Percentiles rank a stretch among this genome's conserved stretches.
Conservation (phyloP, 2,888 invertebrate genomes). For the Aquatica leii region DNA sequence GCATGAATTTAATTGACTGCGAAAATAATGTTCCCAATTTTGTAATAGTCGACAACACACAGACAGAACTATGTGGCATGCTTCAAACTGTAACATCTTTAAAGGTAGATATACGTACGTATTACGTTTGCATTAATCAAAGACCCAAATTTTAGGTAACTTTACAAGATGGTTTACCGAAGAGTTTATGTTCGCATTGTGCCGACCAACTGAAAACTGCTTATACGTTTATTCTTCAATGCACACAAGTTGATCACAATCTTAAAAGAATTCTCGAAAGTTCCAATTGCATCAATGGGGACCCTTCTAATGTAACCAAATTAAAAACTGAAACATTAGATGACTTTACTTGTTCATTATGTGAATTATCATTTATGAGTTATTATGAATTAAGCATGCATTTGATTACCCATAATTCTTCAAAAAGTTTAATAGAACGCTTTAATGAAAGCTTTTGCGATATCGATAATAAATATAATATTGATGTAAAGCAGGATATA, state of each 20-base stretch:
- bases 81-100: conserved; percentile 31
- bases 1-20: conserved; percentile 38
- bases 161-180: conserved; percentile 45
- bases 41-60: conserved; percentile 24
- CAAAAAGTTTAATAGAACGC: conserved; percentile 24
- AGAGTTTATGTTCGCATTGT: conserved; percentile 44
- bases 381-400: conserved; percentile 37
- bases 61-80: conserved; percentile 37
- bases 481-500: not conserved
- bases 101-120: conserved; percentile 20
- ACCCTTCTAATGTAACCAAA: not conserved
- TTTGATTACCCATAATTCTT: conserved; percentile 29
- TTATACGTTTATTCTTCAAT: conserved; percentile 45
- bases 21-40: conserved; percentile 27
- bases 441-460: conserved; percentile 4
- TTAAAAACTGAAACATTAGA: not conserved
- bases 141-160: conserved; percentile 31
- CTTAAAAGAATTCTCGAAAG: too few species aligned
- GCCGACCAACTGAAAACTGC: conserved; percentile 37
- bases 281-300: too few species aligned
- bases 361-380: conserved; percentile 23
- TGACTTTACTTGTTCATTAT: conserved; percentile 27
- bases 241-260: conserved; percentile 39
- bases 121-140: conserved; percentile 8
- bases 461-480: not conserved